Base-by-base conservation (phyloP, 2,888 invertebrate species). In the Alcis repandata region DNA sequence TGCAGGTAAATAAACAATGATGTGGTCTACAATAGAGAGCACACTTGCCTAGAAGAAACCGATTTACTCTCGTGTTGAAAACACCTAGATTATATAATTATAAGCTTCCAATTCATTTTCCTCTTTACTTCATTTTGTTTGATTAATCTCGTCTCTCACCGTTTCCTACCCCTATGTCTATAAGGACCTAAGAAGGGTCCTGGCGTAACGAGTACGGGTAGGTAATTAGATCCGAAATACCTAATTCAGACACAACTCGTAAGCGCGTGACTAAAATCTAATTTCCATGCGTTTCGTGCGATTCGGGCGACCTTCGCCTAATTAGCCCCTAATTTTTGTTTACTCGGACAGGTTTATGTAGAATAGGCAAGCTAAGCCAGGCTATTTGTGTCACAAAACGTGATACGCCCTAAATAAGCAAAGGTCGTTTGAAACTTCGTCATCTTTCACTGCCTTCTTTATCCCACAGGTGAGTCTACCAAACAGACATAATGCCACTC, bases 181-280 rank as follows among this genome's bases (percentile, higher is more conserved):
- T 15, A 49, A 33, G 49, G 8, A 33, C 33, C 36, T 13, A 13
- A n/a, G 17, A 54, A 27, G 54, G 43, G 54, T 32, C 36, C 51
- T 33, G 20, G 7, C 13, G 20, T n/a, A 17, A 15, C 43, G 17
- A 19, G 32, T 32, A 54, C 41, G 17, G 43, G 10, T 22, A 22
- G 33, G 45, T 36, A 58, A 58, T 58, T 58, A 38, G 33, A 46
- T 43, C 10, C 7, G 36, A 54, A 43, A 32, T 32, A 17, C 36
- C 36, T 54, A 43, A 54, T 27, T 54, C 15, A 32, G 43, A 17
- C 13, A 11, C 27, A 8, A 53, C 22, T 22, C 40, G 22, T 8
- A 17, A 32, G 40, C 48, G 48, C 58, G 58, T 48, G 48, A 48
- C 58, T 48, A 17, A 58, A 58, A 58, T 48, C 13, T 36, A 38